Evolutionary conservation across 2,113 vertebrate genomes (phyloP), one percentile per base, ranked within the genome.

Genomic region (Sminthopsis crassicaudata): DNA sequence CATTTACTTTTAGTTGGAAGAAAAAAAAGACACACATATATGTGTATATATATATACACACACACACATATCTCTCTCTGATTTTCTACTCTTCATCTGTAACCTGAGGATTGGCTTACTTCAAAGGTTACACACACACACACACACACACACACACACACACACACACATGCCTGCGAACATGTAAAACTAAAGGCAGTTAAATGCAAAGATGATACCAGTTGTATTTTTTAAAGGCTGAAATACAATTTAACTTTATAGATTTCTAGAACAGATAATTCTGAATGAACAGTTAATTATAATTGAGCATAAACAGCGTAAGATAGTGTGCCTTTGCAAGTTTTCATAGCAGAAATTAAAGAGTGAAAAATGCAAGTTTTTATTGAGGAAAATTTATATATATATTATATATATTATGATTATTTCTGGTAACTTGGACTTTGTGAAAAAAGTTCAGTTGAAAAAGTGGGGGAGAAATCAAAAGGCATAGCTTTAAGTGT

Each of bases 261-360:
- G 76, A 96, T 94, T 92, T 95, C 50, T 90, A 94, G 90, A 92
- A 94, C 93, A 96, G 93, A 89, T 84, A 93, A 95, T 93, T 84
- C 91, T 94, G 95, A 91, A 67, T 96, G 52, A 67, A 84, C 60
- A 42, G n/a, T 90, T 95, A 76, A 19, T n/a, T 36, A 76, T n/a
- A 76, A 76, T 76, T 76, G 60, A 76, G 3, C 60, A 76, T n/a
- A n/a, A 16, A 36, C 60, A 67, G 36, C 30, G 60, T n/a, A 76
- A 76, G 60, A 76, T 30, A 36, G 30, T 76, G 30, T n/a, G 60
- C 30, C 60, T 76, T 96, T 96, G 93, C 50, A 50, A 26, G 22
- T 50, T 30, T 25, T 94, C 25, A 67, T 27, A 22, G 46, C 53
- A 36, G 89, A 8, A 0, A 4, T 67, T 24, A 42, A 76, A 76